Conservation (phyloP, 2,888 invertebrate species). For the Strigamia crassipes region DNA sequence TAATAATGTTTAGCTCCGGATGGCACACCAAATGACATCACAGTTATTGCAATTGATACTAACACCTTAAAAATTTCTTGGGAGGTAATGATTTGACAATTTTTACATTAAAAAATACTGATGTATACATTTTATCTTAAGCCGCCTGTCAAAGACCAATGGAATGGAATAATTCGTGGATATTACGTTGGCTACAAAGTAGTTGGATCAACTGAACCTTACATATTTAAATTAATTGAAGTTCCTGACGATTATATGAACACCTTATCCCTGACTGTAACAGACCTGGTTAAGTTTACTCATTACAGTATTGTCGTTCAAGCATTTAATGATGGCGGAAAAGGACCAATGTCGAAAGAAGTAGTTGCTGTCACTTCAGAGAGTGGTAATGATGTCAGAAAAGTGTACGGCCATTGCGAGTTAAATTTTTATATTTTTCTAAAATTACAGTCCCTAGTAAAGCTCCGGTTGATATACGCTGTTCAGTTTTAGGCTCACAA, state of each 20-base stretch:
- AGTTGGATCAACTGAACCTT: neutral
- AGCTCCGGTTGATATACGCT: conserved; percentile 57
- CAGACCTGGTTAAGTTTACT: conserved; percentile 53
- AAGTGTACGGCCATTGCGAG: neutral
- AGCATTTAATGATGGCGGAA: conserved; percentile 57
- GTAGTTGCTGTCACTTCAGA: conserved; percentile 56
- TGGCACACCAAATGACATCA: conserved; percentile 23
- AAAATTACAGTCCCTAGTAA: conserved; percentile 56
- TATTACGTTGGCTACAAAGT: conserved; percentile 45
- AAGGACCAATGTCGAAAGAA: conserved; percentile 57
- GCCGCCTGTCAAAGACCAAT: conserved; percentile 38
- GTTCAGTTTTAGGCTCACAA: conserved; percentile 55
- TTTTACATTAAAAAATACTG: neutral
- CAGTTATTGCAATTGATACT: neutral
- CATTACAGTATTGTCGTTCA: conserved; percentile 58
- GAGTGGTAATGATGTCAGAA: conserved; percentile 54
- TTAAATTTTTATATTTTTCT: too few species aligned
- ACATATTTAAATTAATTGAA: conserved; percentile 25
- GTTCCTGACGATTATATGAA: conserved; percentile 41
- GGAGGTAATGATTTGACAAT: neutral
- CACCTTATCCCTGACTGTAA: neutral
- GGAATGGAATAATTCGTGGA: conserved; percentile 45
- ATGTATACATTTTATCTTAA: neutral
- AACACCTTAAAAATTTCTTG: conserved; percentile 31
- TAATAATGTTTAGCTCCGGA: neutral